Evolutionary conservation across 2,888 invertebrate species (phyloP).

Genomic region (Orthonychiurus folsomi): DNA sequence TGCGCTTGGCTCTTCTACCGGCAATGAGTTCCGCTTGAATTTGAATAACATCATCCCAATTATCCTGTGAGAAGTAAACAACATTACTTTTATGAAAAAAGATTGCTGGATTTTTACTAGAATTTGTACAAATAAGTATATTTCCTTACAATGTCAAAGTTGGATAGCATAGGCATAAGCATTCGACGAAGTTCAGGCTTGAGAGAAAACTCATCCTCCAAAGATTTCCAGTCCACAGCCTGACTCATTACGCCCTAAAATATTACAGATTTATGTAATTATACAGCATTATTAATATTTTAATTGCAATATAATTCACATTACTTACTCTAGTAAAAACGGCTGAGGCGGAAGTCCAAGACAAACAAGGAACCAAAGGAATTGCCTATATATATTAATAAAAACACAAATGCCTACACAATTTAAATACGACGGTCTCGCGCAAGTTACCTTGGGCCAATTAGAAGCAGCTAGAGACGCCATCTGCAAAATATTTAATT

Average conservation of each 20-base stretch:
- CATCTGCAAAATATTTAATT: conserved; percentile 78
- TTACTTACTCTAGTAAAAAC: conserved; percentile 76
- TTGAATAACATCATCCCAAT: neutral
- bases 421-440: too few species aligned
- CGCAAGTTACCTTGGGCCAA: conserved; percentile 90
- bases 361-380: conserved; percentile 86
- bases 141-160: too few species aligned
- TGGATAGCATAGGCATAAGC: too few species aligned
- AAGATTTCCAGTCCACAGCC: conserved; percentile 85
- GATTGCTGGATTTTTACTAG: too few species aligned
- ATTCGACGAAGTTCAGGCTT: too few species aligned
- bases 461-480: conserved; percentile 92
- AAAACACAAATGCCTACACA: too few species aligned
- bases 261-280: too few species aligned
- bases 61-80: too few species aligned
- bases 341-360: conserved; percentile 93
- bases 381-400: too few species aligned
- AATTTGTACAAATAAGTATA: too few species aligned
- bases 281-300: neutral
- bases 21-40: neutral
- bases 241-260: conserved; percentile 85
- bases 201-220: conserved; percentile 84
- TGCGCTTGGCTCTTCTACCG: conserved; percentile 61
- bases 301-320: too few species aligned
- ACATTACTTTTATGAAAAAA: too few species aligned